These are phyloP conservation scores for Brachionus rubens DNA, from an alignment of 1,140 invertebrate species.

Conservation along the genomic window DNA sequence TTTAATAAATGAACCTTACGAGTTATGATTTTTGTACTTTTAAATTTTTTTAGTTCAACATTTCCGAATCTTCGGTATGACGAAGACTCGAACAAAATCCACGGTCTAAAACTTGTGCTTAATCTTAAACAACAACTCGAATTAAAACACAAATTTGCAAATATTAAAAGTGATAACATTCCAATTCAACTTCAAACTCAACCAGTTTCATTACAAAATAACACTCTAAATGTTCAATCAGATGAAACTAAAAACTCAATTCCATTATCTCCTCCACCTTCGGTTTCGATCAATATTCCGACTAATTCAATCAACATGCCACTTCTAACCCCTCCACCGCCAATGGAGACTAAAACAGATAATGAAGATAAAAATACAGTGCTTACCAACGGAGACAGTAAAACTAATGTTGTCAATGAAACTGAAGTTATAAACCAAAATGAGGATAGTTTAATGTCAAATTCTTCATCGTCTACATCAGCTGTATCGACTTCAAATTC, in stretches of 20 bases:
- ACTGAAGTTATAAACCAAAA: neutral
- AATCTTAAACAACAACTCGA: slow-evolving; percentile 42
- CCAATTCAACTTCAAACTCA: neutral
- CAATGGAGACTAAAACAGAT: neutral
- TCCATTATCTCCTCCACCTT: slow-evolving; percentile 1
- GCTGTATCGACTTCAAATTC: neutral
- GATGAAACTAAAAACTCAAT: neutral
- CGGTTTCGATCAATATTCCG: slow-evolving; percentile 6
- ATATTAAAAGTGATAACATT: neutral
- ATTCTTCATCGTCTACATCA: neutral
- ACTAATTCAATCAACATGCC: neutral
- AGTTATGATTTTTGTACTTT: neutral
- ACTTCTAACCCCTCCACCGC: slow-evolving; percentile 20
- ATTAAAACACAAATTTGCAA: slow-evolving; percentile 18
- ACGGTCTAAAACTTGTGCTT: slow-evolving; percentile 12
- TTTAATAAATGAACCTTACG: neutral
- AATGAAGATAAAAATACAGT: neutral
- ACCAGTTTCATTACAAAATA: neutral
- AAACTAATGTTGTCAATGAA: neutral
- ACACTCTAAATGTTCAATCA: neutral
- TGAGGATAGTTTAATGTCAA: slow-evolving; percentile 33
- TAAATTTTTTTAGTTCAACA: neutral
- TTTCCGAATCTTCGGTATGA: slow-evolving; percentile 25
- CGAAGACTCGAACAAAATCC: slow-evolving; percentile 43
- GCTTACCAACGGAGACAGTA: neutral